Percentiles rank a stretch among this genome's conserved stretches.
phyloP scores from a whole-genome alignment of 2,113 vertebrate genomes.

The Takifugu bimaculatus region DNA sequence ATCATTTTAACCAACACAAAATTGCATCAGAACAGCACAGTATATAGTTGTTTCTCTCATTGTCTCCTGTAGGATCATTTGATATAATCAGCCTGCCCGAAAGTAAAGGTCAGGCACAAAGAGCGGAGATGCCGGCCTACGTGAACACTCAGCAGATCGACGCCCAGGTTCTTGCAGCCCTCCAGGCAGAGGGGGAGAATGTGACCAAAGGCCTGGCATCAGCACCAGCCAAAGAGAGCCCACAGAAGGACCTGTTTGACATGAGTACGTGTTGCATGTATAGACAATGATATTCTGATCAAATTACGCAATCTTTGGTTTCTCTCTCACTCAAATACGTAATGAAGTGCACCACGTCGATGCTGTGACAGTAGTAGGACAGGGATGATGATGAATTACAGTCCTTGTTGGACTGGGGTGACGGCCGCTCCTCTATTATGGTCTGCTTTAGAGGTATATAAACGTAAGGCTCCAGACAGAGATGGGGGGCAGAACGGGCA shows the following conservation, averaged over 20 bases:
- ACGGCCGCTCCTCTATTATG: too few species aligned
- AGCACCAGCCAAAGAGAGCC: conserved; percentile 77
- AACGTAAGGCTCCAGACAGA: too few species aligned
- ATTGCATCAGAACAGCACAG: background rate
- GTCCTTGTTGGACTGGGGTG: too few species aligned
- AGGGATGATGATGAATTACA: background rate
- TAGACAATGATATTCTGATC: too few species aligned
- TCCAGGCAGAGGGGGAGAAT: conserved; percentile 75
- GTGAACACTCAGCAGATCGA: conserved; percentile 89
- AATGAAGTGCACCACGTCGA: conserved; percentile 48
- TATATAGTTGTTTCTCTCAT: conserved; percentile 8
- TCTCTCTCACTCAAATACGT: background rate
- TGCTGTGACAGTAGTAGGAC: conserved; percentile 6
- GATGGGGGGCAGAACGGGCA: too few species aligned
- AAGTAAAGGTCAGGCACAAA: conserved; percentile 69
- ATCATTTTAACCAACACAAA: background rate
- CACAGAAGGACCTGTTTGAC: conserved; percentile 91
- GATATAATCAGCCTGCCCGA: conserved; percentile 80
- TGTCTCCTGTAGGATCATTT: conserved; percentile 75
- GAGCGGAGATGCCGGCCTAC: conserved; percentile 80
- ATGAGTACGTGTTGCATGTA: conserved; percentile 84
- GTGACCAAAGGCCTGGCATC: conserved; percentile 60
- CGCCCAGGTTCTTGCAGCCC: conserved; percentile 72
- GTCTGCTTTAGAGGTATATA: too few species aligned
- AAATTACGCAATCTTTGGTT: too few species aligned